phyloP scores from a whole-genome alignment of 2,888 invertebrate species.

The Stenodema calcarata region DNA sequence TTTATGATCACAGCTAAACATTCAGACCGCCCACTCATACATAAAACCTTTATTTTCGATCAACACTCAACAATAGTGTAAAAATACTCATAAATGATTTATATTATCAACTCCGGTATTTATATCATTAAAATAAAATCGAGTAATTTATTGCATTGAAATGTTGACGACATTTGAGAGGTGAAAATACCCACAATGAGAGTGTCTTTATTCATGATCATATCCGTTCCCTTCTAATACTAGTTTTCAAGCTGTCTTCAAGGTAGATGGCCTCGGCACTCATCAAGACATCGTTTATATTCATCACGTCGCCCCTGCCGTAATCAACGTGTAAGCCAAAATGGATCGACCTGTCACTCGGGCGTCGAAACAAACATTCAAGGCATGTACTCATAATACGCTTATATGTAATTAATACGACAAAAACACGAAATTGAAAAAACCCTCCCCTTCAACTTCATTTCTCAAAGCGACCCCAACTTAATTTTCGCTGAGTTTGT shows the following conservation, averaged over 20 bases:
- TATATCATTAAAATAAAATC: no score
- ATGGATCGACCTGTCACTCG: conserved; percentile 21
- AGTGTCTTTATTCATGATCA: background rate
- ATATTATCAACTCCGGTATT: no score
- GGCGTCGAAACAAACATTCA: background rate
- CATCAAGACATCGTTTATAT: background rate
- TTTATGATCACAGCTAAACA: no score
- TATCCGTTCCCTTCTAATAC: background rate
- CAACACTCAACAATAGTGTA: no score
- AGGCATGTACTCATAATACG: background rate
- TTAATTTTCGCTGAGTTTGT: background rate
- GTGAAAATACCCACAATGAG: background rate
- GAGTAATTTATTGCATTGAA: no score
- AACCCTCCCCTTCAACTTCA: background rate
- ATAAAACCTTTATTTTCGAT: no score
- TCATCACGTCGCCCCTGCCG: background rate
- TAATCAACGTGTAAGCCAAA: conserved; percentile 17
- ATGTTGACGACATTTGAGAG: no score
- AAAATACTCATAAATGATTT: no score
- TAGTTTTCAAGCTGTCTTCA: background rate
- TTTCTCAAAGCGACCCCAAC: background rate
- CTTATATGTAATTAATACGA: background rate
- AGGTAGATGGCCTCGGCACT: background rate
- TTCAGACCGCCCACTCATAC: no score
- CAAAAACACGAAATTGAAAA: background rate